These are phyloP conservation scores for Stratiolaelaps scimitus DNA, from an alignment of 1,140 invertebrate genomes.

Conservation along the genomic window DNA sequence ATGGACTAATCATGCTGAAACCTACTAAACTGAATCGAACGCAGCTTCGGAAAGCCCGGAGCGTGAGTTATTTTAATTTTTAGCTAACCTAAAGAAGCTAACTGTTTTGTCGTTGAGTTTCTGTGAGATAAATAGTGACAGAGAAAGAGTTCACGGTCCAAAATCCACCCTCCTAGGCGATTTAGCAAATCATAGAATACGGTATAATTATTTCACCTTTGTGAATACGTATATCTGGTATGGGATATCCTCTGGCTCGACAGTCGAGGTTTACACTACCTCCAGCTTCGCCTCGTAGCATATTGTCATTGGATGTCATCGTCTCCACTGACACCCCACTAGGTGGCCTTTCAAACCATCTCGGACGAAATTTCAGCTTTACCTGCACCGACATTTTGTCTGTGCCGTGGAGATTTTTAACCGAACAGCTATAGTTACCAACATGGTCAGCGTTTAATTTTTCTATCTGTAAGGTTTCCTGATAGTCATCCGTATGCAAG, in stretches of 20 bases:
- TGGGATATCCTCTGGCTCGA: background rate
- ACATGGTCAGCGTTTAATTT: slow-evolving; percentile 8
- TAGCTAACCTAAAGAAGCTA: no score
- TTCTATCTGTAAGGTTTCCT: slow-evolving; percentile 7
- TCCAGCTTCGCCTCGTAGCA: background rate
- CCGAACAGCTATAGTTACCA: slow-evolving; percentile 12
- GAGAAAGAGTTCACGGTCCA: no score
- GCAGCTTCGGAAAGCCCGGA: no score
- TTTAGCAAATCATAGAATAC: no score
- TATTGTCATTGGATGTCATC: background rate
- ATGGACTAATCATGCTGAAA: no score
- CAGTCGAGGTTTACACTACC: background rate
- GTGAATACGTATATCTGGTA: background rate
- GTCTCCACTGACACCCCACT: no score
- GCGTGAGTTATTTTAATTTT: no score
- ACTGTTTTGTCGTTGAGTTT: no score
- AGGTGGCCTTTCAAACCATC: background rate
- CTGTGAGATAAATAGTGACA: no score
- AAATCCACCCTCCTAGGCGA: no score
- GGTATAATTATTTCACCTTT: background rate
- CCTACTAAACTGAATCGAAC: no score
- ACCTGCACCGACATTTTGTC: slow-evolving; percentile 22
- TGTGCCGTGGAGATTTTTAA: slow-evolving; percentile 16
- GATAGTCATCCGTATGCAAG: slow-evolving; percentile 16
- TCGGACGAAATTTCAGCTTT: background rate